phyloP scores from a whole-genome alignment of 2,113 vertebrate species.

The Menidia beryllina region DNA sequence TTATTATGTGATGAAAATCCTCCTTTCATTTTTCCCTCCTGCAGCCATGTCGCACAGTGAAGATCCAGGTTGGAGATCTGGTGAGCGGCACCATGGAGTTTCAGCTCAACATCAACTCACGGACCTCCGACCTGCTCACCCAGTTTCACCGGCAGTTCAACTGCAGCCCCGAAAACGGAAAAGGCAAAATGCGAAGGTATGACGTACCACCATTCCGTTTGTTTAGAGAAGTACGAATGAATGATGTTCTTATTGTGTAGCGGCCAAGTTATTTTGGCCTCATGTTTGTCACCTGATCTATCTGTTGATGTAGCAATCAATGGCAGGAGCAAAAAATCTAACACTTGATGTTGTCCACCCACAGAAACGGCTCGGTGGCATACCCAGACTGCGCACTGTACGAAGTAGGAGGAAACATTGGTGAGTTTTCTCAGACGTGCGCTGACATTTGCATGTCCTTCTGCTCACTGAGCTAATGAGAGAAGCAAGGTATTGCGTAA shows the following conservation, averaged over 20 bases:
- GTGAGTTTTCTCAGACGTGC: constrained; percentile 70
- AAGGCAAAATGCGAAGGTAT: constrained; percentile 68
- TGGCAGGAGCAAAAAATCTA: background rate
- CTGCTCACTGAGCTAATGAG: constrained; percentile 68
- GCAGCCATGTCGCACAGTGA: constrained; percentile 84
- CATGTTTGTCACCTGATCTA: background rate
- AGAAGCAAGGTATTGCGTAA: constrained; percentile 54
- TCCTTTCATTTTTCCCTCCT: background rate
- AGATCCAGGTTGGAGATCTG: constrained; percentile 82
- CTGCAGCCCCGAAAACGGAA: constrained; percentile 79
- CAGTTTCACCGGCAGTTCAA: constrained; percentile 83
- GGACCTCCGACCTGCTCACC: constrained; percentile 83
- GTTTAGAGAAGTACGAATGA: background rate
- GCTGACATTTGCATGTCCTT: constrained; percentile 69
- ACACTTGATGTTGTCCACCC: constrained; percentile 8
- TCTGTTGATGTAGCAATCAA: background rate
- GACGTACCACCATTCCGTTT: too few species aligned
- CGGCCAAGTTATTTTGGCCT: background rate
- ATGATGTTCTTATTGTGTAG: background rate
- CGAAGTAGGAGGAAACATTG: constrained; percentile 90
- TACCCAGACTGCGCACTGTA: constrained; percentile 81
- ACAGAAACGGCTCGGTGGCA: constrained; percentile 79
- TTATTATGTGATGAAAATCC: background rate
- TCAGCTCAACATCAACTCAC: constrained; percentile 80
- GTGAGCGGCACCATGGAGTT: constrained; percentile 84